Evolutionary conservation across 2,113 vertebrate species (phyloP).

Genomic region (Scortum barcoo): DNA sequence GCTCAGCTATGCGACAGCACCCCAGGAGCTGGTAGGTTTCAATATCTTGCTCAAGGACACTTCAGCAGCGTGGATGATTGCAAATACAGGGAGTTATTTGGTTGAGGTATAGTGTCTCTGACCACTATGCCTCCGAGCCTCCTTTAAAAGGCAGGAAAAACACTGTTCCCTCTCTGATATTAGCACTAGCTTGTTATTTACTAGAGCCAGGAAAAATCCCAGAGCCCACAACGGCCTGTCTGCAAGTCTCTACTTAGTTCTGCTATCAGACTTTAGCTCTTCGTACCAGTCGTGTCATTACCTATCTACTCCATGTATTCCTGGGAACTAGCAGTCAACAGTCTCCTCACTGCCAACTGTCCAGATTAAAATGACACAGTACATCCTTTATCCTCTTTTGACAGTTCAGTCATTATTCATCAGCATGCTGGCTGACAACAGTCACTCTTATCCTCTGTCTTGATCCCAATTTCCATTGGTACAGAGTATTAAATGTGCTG

Average conservation of each 20-base stretch:
- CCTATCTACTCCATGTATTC: background rate
- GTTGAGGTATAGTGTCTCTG: slow-evolving; percentile 32
- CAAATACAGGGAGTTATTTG: slow-evolving; percentile 38
- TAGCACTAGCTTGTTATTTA: slow-evolving; percentile 64
- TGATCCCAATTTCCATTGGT: background rate
- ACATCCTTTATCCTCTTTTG: background rate
- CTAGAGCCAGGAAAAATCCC: slow-evolving; percentile 65
- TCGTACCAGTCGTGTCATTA: slow-evolving; percentile 31
- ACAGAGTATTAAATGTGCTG: background rate
- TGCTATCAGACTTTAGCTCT: slow-evolving; percentile 45
- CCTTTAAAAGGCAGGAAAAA: slow-evolving; percentile 38
- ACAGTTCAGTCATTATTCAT: background rate
- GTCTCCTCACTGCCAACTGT: background rate
- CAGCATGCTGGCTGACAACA: background rate
- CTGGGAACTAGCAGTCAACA: background rate
- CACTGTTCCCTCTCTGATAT: slow-evolving; percentile 53
- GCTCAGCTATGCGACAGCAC: background rate
- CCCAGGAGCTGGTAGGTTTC: background rate
- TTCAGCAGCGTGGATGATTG: slow-evolving; percentile 16
- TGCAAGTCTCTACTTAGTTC: slow-evolving; percentile 51
- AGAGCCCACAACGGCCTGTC: slow-evolving; percentile 33
- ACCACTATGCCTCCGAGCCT: slow-evolving; percentile 44
- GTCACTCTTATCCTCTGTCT: background rate
- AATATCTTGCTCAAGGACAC: slow-evolving; percentile 34
- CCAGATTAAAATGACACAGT: background rate